These are phyloP conservation scores for Pluvianellus socialis DNA, from an alignment of 2,113 vertebrate genomes.

Conservation along the genomic window DNA sequence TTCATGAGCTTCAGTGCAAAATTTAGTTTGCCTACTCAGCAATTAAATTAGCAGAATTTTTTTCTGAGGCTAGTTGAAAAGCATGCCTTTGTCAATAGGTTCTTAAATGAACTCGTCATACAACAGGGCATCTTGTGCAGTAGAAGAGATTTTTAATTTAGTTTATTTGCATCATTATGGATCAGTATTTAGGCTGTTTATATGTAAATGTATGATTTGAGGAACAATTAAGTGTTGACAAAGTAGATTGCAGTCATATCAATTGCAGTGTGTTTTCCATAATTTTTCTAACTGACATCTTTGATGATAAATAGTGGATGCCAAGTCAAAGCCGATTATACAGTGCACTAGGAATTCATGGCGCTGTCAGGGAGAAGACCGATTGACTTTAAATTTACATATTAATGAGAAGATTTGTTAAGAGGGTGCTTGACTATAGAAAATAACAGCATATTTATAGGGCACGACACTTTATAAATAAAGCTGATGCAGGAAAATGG, in stretches of 20 bases:
- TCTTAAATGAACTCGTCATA: conserved; percentile 77
- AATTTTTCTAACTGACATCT: conserved; percentile 89
- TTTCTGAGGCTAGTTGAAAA: conserved; percentile 43
- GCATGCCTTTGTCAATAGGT: conserved; percentile 65
- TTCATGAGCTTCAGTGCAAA: conserved; percentile 25
- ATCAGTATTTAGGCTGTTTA: conserved; percentile 83
- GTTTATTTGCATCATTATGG: conserved; percentile 85
- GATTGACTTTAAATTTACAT: conserved; percentile 99
- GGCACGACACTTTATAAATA: conserved; percentile 99
- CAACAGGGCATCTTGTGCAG: conserved; percentile 64
- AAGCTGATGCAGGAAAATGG: conserved; percentile 99
- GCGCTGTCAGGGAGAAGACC: conserved; percentile 91
- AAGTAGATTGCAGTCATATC: conserved; percentile 86
- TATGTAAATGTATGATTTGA: conserved; percentile 88
- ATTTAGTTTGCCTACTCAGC: conserved; percentile 34
- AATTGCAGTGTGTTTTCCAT: conserved; percentile 82
- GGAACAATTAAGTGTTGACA: conserved; percentile 88
- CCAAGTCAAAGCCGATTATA: conserved; percentile 98
- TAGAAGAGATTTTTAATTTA: conserved; percentile 84
- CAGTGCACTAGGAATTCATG: conserved; percentile 92
- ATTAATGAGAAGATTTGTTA: conserved; percentile 99
- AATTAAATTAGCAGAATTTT: conserved; percentile 66
- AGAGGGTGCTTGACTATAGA: conserved; percentile 94
- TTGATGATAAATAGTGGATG: conserved; percentile 91
- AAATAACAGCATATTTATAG: conserved; percentile 98